Evolutionary conservation across 2,888 invertebrate genomes (phyloP), one percentile per base, ranked within the genome.

Genomic region (Heliconius hortense): DNA sequence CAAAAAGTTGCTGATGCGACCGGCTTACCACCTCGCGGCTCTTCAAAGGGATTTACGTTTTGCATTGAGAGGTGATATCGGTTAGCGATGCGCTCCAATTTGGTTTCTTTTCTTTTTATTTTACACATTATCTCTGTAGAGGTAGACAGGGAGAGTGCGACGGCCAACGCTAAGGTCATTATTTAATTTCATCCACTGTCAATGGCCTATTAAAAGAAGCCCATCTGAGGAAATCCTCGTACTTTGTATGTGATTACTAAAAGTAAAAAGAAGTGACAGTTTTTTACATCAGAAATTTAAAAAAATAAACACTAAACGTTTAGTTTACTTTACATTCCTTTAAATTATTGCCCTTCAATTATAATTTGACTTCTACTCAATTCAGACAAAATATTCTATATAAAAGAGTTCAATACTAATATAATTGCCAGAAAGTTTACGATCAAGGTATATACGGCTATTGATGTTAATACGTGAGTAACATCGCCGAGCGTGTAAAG

Each of bases 1-100:
- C 77, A 77, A 78, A 77, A 78, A 77, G 62, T 76, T 71, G 78
- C 77, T 76, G 78, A 80, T 75, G 78, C 73, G 70, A 74, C 69
- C 70, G 72, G 18, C 78, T 53, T 56, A 70, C 53, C 59, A 72
- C 62, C 75, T 75, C 43, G 76, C 75, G 77, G 73, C 67, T 59
- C 67, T 60, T 72, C 74, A 76, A 74, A 77, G 72, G 59, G 66
- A 35, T 71, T 64, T 62, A 72, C 56, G 59, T 76, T 70, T 43
- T 70, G 70, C 56, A 43, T 69, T 75, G 74, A 26, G 26, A 39
- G 71, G 26, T 26, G 60, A 26, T 62, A 60, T 60, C 60, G 39
- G 43, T 39, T 39, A 53, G 56, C 60, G 60, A 39, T 71, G 43
- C 71, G 43, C 43, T 71, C 26, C 5, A 35, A 43, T 39, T 39